A percentile compares a stretch with the other conserved stretches of the same genome.
Evolutionary conservation across 2,797 vertebrate genomes (phyloP).

Genomic region (Thaleichthys pacificus): DNA sequence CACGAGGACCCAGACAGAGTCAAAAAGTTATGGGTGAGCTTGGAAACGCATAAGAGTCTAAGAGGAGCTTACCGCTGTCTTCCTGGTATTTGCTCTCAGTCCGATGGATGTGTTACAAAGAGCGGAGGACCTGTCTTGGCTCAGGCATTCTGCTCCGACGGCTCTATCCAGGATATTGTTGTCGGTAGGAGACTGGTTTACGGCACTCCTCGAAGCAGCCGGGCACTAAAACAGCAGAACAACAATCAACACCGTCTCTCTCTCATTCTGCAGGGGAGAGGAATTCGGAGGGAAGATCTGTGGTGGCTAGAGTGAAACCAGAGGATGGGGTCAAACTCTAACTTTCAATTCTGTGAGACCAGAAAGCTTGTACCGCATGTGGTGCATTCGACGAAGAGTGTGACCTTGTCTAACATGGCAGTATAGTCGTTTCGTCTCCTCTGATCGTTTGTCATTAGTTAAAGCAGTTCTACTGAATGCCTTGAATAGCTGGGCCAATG

Average conservation of each 20-base stretch:
- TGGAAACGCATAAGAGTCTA: neutral
- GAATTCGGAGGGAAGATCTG: constrained; percentile 52
- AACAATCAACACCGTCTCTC: constrained; percentile 54
- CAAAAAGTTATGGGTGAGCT: neutral
- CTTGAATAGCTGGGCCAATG: constrained; percentile 67
- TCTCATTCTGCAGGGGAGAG: constrained; percentile 16
- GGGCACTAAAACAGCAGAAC: constrained; percentile 71
- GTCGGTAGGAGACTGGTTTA: constrained; percentile 44
- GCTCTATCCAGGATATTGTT: constrained; percentile 37
- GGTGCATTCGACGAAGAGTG: constrained; percentile 60
- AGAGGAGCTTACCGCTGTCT: constrained; percentile 64
- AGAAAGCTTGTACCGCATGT: constrained; percentile 60
- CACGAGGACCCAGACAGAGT: constrained; percentile 9
- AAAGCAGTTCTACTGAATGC: constrained; percentile 68
- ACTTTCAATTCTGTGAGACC: constrained; percentile 54
- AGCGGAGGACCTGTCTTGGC: constrained; percentile 48
- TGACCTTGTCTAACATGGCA: constrained; percentile 66
- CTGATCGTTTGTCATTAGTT: constrained; percentile 61
- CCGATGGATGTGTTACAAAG: constrained; percentile 41
- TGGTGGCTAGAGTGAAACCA: constrained; percentile 64
- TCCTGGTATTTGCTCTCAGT: constrained; percentile 57
- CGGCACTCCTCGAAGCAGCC: constrained; percentile 48
- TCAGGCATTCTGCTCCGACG: constrained; percentile 51
- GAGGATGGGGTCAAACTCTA: constrained; percentile 64
- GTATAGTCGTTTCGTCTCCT: constrained; percentile 66